Conservation (phyloP, 2,888 invertebrate genomes). For the Branchipolynoe longqiensis region DNA sequence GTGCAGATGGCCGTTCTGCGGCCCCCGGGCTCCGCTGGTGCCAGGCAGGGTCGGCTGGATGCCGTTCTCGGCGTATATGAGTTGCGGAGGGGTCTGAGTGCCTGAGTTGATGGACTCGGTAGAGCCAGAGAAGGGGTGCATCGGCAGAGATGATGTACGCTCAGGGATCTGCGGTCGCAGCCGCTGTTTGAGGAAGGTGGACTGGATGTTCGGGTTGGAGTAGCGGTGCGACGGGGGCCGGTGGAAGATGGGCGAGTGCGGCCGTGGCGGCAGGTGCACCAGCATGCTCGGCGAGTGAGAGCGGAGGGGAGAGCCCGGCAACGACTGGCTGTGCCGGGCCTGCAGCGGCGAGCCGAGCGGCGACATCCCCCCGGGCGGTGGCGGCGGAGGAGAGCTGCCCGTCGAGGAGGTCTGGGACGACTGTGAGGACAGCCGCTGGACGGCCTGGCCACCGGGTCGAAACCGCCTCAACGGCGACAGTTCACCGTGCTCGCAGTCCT, state of each 20-base stretch:
- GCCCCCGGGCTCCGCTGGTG: neutral
- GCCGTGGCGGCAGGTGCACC: conserved; percentile 17
- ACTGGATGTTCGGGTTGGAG: conserved; percentile 40
- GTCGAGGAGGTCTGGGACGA: conserved; percentile 36
- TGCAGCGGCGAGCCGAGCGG: conserved; percentile 43
- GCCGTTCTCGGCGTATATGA: conserved; percentile 36
- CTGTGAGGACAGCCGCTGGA: conserved; percentile 11
- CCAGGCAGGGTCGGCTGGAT: conserved; percentile 19
- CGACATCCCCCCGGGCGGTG: neutral
- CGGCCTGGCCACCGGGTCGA: neutral
- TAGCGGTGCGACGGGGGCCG: conserved; percentile 23
- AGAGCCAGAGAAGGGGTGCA: neutral
- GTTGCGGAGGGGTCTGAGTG: conserved; percentile 20
- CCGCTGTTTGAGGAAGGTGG: conserved; percentile 15
- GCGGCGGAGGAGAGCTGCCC: conserved; percentile 7
- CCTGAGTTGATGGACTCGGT: conserved; percentile 25
- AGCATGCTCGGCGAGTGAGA: conserved; percentile 44
- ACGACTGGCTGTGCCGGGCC: conserved; percentile 15
- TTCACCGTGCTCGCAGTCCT: neutral
- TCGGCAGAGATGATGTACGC: conserved; percentile 14
- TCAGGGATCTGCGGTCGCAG: conserved; percentile 51
- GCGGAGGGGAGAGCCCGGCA: conserved; percentile 35
- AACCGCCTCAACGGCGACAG: conserved; percentile 2
- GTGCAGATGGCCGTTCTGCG: conserved; percentile 6
- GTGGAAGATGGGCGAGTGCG: conserved; percentile 41